Evolutionary conservation across 2,113 vertebrate genomes (phyloP), one percentile per base, ranked within the genome.

Genomic region (Pseudorhombus dupliciocellatus): DNA sequence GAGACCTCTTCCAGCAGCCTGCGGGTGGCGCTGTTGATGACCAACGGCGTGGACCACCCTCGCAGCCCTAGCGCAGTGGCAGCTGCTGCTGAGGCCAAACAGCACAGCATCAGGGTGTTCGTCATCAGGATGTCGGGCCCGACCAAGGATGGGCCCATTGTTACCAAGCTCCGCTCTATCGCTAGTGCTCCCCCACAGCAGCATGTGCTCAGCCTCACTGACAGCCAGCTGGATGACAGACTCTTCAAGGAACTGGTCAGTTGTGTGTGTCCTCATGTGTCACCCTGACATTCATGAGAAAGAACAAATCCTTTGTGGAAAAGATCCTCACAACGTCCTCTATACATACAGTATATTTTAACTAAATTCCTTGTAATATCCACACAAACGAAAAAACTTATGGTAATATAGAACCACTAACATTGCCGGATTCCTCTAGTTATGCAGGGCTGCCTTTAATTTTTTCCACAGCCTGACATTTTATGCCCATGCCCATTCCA

Each of bases 11-110:
- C 88, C 73, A 84, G 66, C 68, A 92, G 93, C 37, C 78, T 90
- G 9, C 93, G 95, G 81, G 93, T 96, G 72, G 88, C 57, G 40
- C 82, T 97, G 89, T 55, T 98, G 66, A 91, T 96, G 93, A 96
- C 93, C 0, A 94, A 97, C 20, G 96, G 95, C 14, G 75, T 84
- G 0, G 95, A 97, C 67, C 95, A 98, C 78, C 95, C 97, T 0
- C 95, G 94, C 54, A 95, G 90, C 82, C 96, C 96, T 63, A 87
- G 92, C 22, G 83, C 95, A 0, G 83, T 92, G 63, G 73, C 58
- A 0, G 90, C 94, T 20, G 94, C 94, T 2, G 62, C 92, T 21
- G 87, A 91, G 16, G 96, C 95, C 57, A 95, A 95, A 79, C 88
- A 75, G 77, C 84, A 93, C 77, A 94, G 94, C 78, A 92, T 97